Conservation (phyloP, 2,113 vertebrate genomes). For the Fulica atra region DNA sequence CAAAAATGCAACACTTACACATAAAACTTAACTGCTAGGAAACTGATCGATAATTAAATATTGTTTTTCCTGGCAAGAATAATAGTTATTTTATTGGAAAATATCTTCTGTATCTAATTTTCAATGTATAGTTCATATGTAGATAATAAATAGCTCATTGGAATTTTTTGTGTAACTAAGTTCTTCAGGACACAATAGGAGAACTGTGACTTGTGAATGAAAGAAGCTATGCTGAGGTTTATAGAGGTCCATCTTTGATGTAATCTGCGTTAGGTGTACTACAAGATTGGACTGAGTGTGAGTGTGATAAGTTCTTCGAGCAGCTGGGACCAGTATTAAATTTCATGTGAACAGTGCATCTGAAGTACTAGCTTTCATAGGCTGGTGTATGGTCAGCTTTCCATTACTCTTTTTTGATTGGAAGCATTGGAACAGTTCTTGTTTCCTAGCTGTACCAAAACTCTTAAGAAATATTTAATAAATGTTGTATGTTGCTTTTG, state of each 20-base stretch:
- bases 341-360: background rate
- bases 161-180: background rate
- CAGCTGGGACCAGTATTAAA: background rate
- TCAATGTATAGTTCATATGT: accelerated
- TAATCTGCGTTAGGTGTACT: background rate
- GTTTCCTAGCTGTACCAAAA: background rate
- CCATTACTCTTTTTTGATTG: background rate
- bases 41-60: background rate
- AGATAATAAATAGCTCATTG: background rate
- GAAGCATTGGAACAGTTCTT: background rate
- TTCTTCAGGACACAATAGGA: background rate
- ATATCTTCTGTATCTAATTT: background rate
- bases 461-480: background rate
- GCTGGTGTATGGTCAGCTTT: background rate
- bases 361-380: background rate
- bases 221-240: background rate
- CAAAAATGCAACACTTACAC: background rate
- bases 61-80: background rate
- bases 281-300: accelerated
- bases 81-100: background rate
- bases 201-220: background rate
- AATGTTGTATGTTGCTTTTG: background rate
- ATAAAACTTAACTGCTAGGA: background rate
- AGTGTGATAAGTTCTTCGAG: background rate
- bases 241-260: background rate